Evolutionary conservation across 2,888 invertebrate genomes (phyloP).

Genomic region (Amblyteles armatorius): DNA sequence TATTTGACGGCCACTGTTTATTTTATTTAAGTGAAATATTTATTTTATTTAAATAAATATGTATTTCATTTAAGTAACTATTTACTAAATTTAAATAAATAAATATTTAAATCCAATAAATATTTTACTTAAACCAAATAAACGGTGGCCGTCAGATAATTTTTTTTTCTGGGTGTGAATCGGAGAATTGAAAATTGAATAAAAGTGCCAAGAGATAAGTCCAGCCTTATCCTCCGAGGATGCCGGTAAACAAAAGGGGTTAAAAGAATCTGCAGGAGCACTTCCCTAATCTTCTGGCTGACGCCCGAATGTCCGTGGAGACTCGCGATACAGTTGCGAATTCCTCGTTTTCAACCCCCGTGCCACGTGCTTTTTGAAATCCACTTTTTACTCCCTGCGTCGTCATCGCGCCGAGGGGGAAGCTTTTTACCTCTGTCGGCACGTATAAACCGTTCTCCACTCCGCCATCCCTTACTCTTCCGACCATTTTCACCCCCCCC

Average conservation of each 20-base stretch:
- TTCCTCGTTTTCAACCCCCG: not conserved
- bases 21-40: too few relatives aligned
- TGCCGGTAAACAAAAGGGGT: not conserved
- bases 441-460: slow-evolving; percentile 38
- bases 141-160: too few relatives aligned
- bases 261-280: not conserved
- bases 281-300: not conserved
- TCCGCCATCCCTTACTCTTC: slow-evolving; percentile 9
- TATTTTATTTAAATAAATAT: too few relatives aligned
- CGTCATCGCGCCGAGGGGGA: slow-evolving; percentile 41
- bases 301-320: not conserved
- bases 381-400: slow-evolving; percentile 37
- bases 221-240: not conserved
- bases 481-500: not conserved
- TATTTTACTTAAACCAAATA: too few relatives aligned
- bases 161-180: not conserved
- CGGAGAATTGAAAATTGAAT: not conserved
- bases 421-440: slow-evolving; percentile 47
- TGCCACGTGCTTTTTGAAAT: slow-evolving; percentile 43
- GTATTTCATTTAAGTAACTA: too few relatives aligned
- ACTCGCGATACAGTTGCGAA: not conserved
- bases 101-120: too few relatives aligned
- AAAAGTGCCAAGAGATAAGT: not conserved
- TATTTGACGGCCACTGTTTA: too few relatives aligned
- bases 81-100: too few relatives aligned